Evolutionary conservation across 2,888 invertebrate species (phyloP).

Genomic region (Chesias legatella): DNA sequence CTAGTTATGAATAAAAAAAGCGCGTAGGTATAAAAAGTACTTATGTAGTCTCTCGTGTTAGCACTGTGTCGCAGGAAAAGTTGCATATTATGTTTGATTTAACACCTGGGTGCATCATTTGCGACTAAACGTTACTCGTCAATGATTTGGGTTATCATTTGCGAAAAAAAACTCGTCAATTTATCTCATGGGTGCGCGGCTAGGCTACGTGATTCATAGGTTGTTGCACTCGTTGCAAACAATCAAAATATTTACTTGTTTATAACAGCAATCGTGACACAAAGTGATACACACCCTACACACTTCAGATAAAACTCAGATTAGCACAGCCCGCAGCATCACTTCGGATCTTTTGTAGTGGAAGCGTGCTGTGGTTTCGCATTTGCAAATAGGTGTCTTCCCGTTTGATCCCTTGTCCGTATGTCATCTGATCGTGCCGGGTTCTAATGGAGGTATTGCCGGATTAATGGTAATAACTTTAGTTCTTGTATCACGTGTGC

Average conservation of each 20-base stretch:
- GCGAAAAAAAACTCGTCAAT: background rate
- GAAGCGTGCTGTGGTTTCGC: background rate
- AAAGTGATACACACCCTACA: conserved; percentile 8
- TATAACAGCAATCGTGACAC: conserved; percentile 1
- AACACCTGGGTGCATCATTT: no score
- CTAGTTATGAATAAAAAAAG: no score
- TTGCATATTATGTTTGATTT: no score
- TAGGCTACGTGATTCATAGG: conserved; percentile 26
- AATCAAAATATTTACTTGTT: conserved; percentile 12
- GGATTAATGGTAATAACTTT: conserved; percentile 2
- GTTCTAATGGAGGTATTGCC: conserved; percentile 15
- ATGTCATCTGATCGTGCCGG: conserved; percentile 21
- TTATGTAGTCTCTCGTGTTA: no score
- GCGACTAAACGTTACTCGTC: no score
- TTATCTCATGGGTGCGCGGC: conserved; percentile 8
- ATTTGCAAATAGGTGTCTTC: conserved; percentile 28
- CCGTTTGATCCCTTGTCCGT: conserved; percentile 22
- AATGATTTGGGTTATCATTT: no score
- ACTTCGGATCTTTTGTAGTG: background rate
- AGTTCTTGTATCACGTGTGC: background rate
- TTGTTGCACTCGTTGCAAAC: conserved; percentile 28
- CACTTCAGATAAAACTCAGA: background rate
- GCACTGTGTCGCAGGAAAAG: no score
- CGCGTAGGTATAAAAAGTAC: no score
- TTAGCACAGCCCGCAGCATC: background rate